Evolutionary conservation across 2,888 invertebrate genomes (phyloP).

Genomic region (Tigriopus californicus): DNA sequence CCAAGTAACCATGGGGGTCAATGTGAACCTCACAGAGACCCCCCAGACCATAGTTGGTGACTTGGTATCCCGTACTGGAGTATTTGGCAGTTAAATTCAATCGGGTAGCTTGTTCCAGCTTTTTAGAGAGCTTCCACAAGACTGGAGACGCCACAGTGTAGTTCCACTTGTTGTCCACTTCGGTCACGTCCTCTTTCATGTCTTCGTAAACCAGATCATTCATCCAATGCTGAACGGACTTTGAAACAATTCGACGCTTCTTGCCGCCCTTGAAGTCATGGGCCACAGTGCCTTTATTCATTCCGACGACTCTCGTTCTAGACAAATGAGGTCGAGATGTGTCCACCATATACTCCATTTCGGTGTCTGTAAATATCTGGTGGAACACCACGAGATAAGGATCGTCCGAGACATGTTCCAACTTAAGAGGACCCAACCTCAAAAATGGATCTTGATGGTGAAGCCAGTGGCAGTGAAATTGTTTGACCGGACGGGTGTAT

Average conservation of each 20-base stretch:
- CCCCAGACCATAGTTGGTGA: slow-evolving; percentile 9
- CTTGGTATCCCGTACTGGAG: background rate
- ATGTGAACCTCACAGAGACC: slow-evolving; percentile 9
- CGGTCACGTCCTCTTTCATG: background rate
- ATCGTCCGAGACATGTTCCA: background rate
- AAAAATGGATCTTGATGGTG: slow-evolving; percentile 9
- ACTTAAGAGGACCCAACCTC: slow-evolving; percentile 3
- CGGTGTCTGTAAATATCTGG: background rate
- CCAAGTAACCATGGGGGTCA: background rate
- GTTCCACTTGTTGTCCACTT: background rate
- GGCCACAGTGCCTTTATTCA: background rate
- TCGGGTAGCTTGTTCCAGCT: background rate
- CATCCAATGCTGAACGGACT: slow-evolving; percentile 9
- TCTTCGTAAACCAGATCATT: background rate
- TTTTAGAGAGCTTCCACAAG: background rate
- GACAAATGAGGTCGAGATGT: background rate
- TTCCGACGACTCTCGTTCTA: background rate
- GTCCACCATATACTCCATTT: background rate
- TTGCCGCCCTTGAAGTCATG: background rate
- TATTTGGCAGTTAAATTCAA: background rate
- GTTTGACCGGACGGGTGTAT: background rate
- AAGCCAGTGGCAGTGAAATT: background rate
- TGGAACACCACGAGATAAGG: background rate
- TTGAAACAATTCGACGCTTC: background rate
- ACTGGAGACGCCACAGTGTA: background rate